Evolutionary conservation across 2,888 invertebrate genomes (phyloP), one percentile per base, ranked within the genome.

Genomic region (Yponomeuta malinellus): DNA sequence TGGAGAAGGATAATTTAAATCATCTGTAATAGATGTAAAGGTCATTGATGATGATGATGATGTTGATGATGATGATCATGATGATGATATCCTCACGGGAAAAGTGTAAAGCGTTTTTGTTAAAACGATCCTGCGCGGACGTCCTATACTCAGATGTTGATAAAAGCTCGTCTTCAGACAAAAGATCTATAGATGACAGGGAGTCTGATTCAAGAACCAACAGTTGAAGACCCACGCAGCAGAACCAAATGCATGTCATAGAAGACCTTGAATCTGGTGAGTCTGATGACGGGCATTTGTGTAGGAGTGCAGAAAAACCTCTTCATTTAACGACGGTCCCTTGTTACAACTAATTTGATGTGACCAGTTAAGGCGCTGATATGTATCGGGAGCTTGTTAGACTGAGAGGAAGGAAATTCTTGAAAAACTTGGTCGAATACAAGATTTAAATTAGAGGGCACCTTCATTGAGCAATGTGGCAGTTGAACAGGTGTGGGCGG

Each of bases 241-340:
- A 15, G 2, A 59, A 59, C 52, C 2, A 59, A 59, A 59, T 15
- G 15, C 8, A 59, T 8, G 15, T 12, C 2, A 59, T 15, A 15
- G 52, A 15, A 59, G 52, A 12, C 12, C 52, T 59, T 59, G 52
- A 15, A 15, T 2, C 12, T 52, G 52, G 52, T 59, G 15, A 59
- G 15, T 43, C 43, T 43, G 43, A 43, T 43, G 43, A 59, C 15
- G 15, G 6, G 31, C 52, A 48, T 68, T 68, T 52, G 68, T 52
- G 68, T 68, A 68, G 68, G 68, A 59, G 68, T 52, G 29, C 31
- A 68, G 68, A 68, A 68, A 68, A 68, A 68, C 68, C 68, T 31
- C 68, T 68, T 68, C 48, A 68, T 52, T 52, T 68, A 68, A 68
- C 68, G 52, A 68, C 31, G 29, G 52, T 15, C 31, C 15, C 68